These are phyloP conservation scores for Zeugodacus cucurbitae DNA, from an alignment of 1,140 invertebrate species.

Conservation along the genomic window DNA sequence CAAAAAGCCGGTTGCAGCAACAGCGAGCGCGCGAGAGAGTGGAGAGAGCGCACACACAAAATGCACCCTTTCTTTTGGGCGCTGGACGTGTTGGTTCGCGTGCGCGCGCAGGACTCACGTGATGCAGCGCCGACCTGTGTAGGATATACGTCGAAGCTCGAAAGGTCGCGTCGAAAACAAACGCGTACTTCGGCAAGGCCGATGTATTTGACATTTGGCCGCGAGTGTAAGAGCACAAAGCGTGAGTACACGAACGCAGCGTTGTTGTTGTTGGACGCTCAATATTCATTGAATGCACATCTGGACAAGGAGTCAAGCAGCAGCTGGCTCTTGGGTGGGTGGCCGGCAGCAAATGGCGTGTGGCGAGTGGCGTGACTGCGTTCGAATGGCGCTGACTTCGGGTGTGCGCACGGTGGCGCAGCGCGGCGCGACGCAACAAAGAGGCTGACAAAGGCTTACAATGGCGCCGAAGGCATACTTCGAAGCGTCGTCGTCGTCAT, in stretches of 20 bases:
- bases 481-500: not conserved
- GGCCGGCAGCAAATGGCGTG: not conserved
- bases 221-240: not conserved
- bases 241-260: not conserved
- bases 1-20: not conserved
- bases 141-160: not conserved
- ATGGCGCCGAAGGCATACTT: not conserved
- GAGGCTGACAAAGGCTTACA: not conserved
- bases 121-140: not conserved
- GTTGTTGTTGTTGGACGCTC: not conserved
- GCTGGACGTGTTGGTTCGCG: not conserved
- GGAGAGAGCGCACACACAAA: not conserved
- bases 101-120: constrained; percentile 5
- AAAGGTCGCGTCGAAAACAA: not conserved
- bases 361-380: not conserved
- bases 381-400: not conserved
- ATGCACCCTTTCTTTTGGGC: not conserved
- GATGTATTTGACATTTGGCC: not conserved
- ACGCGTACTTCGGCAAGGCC: not conserved
- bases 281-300: not conserved
- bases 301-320: not conserved
- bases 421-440: not conserved
- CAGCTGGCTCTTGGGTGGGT: not conserved
- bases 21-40: not conserved
- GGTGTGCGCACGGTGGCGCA: not conserved